Base-by-base conservation (phyloP, 2,888 invertebrate species). In the Ctenicera cuprea region DNA sequence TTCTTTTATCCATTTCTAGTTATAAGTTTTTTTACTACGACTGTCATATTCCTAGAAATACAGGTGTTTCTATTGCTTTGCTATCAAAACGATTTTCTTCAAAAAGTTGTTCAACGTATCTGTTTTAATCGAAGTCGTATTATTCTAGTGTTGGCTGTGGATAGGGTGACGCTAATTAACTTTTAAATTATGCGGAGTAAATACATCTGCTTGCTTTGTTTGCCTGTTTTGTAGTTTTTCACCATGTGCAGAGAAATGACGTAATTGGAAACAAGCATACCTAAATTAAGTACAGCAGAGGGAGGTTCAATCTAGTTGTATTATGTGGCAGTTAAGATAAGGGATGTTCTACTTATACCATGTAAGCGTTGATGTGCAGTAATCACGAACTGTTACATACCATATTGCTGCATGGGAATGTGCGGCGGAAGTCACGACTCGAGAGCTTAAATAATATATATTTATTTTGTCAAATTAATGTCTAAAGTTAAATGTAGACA, bases 341-440 rank as follows among this genome's bases (percentile, higher is more conserved):
- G 57, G 57, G 57, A 3, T 52, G 57, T n/a, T 57, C 18, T 57
- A 26, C 37, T 57, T 57, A 37, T 37, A 37, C n/a, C 33, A 57
- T 57, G 9, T 0, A 16, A 7, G 37, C 37, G 57, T 12, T 57
- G 57, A 57, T 37, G 57, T 57, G 37, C 14, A 18, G 16, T 16
- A 33, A 61, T 61, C 61, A 68, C 61, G 61, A 61, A 61, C 3
- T 48, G 48, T 61, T 65, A 45, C 8, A 50, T 54, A 48, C n/a
- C 61, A 68, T 9, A 38, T 68, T 48, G 61, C 61, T 48, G 38
- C 14, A 37, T 48, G 62, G 43, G 41, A 61, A 50, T 62, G 48
- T 33, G 43, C n/a, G 61, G 69, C 61, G 61, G 69, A 69, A 69
- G 48, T 62, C 33, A 9, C 26, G 37, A 18, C 62, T 62, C 18